These are phyloP conservation scores for Sarcophaga subvicina DNA, from an alignment of 2,888 invertebrate species.

Conservation along the genomic window DNA sequence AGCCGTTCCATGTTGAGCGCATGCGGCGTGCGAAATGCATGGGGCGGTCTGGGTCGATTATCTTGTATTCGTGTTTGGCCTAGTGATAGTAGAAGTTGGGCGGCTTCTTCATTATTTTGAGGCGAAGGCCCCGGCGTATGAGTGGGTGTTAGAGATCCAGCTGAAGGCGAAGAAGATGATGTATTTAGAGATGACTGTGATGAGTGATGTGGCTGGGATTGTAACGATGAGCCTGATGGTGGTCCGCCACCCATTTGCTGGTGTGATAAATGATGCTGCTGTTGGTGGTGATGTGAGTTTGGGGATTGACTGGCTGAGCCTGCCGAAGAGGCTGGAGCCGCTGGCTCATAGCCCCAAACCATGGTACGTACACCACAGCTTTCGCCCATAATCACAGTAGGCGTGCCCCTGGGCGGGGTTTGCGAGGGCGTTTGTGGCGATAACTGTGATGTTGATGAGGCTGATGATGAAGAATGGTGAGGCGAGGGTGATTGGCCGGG, in stretches of 20 bases:
- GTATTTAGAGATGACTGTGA: constrained; percentile 75
- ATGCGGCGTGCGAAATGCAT: constrained; percentile 83
- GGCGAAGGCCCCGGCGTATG: constrained; percentile 81
- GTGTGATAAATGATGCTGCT: constrained; percentile 69
- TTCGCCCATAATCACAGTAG: constrained; percentile 96
- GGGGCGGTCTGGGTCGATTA: constrained; percentile 80
- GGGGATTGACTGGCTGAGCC: constrained; percentile 68
- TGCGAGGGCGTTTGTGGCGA: constrained; percentile 81
- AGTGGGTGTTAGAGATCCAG: constrained; percentile 80
- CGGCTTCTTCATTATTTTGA: constrained; percentile 85
- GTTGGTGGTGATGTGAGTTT: constrained; percentile 67
- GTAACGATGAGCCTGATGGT: constrained; percentile 71
- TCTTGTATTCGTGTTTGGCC: constrained; percentile 86
- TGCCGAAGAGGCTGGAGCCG: constrained; percentile 79
- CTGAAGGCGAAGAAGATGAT: constrained; percentile 83
- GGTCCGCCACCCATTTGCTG: constrained; percentile 70
- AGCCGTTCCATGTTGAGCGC: constrained; percentile 95
- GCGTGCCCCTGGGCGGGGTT: constrained; percentile 85
- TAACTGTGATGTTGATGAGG: constrained; percentile 79
- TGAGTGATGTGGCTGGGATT: constrained; percentile 72
- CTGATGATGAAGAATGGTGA: constrained; percentile 79
- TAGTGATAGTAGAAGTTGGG: constrained; percentile 88
- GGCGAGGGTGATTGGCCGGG: constrained; percentile 79
- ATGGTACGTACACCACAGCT: constrained; percentile 92
- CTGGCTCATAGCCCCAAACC: constrained; percentile 85